Evolutionary conservation across 2,113 vertebrate genomes (phyloP).

Genomic region (Perca flavescens): DNA sequence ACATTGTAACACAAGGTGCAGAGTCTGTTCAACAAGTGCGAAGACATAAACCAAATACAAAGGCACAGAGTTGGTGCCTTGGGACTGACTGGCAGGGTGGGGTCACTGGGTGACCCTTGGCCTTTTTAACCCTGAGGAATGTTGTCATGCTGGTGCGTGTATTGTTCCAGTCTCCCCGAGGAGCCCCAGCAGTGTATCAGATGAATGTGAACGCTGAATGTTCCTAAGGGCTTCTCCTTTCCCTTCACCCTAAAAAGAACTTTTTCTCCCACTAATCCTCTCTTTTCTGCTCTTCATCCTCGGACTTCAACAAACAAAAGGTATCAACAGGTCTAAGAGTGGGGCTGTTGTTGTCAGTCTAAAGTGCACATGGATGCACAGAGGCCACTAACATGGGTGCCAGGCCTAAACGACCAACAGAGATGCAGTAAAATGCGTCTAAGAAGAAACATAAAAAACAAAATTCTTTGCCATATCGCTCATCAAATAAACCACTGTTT

Average conservation of each 20-base stretch:
- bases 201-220: conserved; percentile 70
- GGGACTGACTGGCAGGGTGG: conserved; percentile 79
- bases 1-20: conserved; percentile 71
- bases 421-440: conserved; percentile 36
- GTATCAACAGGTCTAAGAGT: conserved; percentile 59
- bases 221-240: conserved; percentile 60
- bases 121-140: conserved; percentile 82
- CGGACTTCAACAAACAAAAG: conserved; percentile 70
- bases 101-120: conserved; percentile 72
- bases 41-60: conserved; percentile 74
- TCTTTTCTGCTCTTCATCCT: conserved; percentile 64
- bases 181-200: conserved; percentile 68
- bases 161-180: conserved; percentile 78
- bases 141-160: conserved; percentile 76
- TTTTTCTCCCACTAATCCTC: conserved; percentile 68
- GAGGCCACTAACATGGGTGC: conserved; percentile 20
- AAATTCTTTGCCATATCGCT: background rate
- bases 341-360: conserved; percentile 33
- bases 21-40: conserved; percentile 78
- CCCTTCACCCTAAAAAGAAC: background rate
- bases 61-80: conserved; percentile 69
- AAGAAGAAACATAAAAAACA: background rate
- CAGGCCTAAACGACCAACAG: conserved; percentile 32
- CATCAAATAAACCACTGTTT: conserved; percentile 49
- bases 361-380: conserved; percentile 40